A percentile compares a stretch with the other conserved stretches of the same genome.
These are phyloP conservation scores for Tortrix viridana DNA, from an alignment of 2,888 invertebrate species.

Conservation along the genomic window DNA sequence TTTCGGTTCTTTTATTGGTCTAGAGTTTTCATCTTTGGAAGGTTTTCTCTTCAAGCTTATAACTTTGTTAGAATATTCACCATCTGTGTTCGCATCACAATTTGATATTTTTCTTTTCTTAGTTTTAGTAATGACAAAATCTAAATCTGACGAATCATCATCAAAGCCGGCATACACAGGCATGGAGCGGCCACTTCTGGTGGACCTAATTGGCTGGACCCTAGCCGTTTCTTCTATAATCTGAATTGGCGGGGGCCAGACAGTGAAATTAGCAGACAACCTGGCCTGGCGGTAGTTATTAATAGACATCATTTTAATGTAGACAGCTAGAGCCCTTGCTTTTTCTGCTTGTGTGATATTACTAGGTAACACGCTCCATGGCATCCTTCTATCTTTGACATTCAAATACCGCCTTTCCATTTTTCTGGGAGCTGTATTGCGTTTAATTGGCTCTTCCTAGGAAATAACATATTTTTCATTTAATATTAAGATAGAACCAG, in stretches of 20 bases:
- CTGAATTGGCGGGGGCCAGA: constrained; percentile 75
- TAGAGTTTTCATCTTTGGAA: constrained; percentile 64
- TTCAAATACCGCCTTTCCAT: constrained; percentile 70
- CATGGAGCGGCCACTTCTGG: constrained; percentile 72
- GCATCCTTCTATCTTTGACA: constrained; percentile 74
- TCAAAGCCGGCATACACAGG: constrained; percentile 75
- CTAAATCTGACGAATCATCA: constrained; percentile 76
- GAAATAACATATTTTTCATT: neutral
- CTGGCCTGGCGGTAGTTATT: constrained; percentile 73
- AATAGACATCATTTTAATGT: constrained; percentile 75
- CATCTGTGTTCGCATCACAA: constrained; percentile 62
- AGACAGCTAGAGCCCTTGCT: constrained; percentile 71
- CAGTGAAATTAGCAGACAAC: constrained; percentile 63
- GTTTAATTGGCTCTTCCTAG: constrained; percentile 47
- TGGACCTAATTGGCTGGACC: constrained; percentile 67
- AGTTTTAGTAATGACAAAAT: constrained; percentile 68
- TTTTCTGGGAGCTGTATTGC: constrained; percentile 47
- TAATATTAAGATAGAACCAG: neutral
- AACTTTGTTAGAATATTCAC: constrained; percentile 63
- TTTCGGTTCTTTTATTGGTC: constrained; percentile 65
- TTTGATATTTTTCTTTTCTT: constrained; percentile 71
- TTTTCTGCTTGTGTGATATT: constrained; percentile 69
- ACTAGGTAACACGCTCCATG: constrained; percentile 74
- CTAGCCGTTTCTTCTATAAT: constrained; percentile 72
- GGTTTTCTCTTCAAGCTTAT: constrained; percentile 72